A percentile compares a stretch with the other conserved stretches of the same genome.
These are phyloP conservation scores for Zophobas atratus DNA, from an alignment of 1,140 invertebrate species.

Conservation along the genomic window DNA sequence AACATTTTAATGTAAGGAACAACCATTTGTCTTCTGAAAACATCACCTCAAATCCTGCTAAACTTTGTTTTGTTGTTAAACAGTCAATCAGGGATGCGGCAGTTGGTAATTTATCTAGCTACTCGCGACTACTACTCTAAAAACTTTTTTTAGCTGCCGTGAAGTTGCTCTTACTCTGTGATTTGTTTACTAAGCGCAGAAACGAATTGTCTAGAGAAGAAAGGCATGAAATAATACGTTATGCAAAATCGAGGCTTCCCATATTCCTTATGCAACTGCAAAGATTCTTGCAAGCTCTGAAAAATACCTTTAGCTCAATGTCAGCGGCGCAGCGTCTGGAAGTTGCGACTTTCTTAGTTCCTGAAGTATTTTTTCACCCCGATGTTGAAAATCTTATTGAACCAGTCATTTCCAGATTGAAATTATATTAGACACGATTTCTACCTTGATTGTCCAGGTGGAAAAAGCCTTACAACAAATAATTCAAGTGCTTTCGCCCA, in stretches of 20 bases:
- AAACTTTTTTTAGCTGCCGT: slow-evolving; percentile 66
- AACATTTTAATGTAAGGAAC: slow-evolving; percentile 68
- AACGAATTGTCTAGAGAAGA: slow-evolving; percentile 72
- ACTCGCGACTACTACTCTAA: background rate
- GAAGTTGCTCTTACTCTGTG: slow-evolving; percentile 75
- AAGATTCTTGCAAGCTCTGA: slow-evolving; percentile 73
- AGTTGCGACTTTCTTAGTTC: slow-evolving; percentile 76
- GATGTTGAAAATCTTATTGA: slow-evolving; percentile 3
- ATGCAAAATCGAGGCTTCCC: slow-evolving; percentile 76
- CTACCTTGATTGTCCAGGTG: slow-evolving; percentile 70
- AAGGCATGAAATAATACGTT: slow-evolving; percentile 77
- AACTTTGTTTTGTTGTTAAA: slow-evolving; percentile 75
- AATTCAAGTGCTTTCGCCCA: slow-evolving; percentile 68
- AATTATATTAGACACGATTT: slow-evolving; percentile 71
- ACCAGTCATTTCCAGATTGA: slow-evolving; percentile 68
- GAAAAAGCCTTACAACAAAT: slow-evolving; percentile 72
- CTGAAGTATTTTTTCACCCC: slow-evolving; percentile 68
- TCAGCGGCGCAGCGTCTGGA: slow-evolving; percentile 73
- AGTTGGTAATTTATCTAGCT: slow-evolving; percentile 67
- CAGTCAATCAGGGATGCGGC: slow-evolving; percentile 74
- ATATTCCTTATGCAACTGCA: slow-evolving; percentile 76
- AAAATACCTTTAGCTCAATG: slow-evolving; percentile 73
- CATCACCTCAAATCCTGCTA: slow-evolving; percentile 70
- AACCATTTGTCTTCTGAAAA: slow-evolving; percentile 59
- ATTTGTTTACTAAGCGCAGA: slow-evolving; percentile 75